Base-by-base conservation (phyloP, 2,113 vertebrate genomes). In the Hemicordylus capensis region DNA sequence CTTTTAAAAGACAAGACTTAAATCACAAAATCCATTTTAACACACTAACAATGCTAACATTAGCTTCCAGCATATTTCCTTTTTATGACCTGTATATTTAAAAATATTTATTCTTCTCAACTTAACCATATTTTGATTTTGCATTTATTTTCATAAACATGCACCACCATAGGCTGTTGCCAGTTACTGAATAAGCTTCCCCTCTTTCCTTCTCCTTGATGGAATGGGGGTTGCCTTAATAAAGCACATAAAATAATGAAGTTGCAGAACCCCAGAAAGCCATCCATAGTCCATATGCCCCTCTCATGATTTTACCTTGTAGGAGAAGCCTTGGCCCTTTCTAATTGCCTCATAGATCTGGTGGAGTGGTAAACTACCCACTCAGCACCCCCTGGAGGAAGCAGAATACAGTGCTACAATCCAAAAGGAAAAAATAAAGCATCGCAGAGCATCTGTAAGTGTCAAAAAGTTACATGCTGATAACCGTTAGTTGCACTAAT, bases 11-110 rank as follows among this genome's bases (percentile, higher is more conserved):
- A 75, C n/a, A 80, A n/a, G 42, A 64, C 76, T 51, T 94, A 88
- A 91, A 92, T 85, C 87, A 92, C 90, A 85, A 91, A 91, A 89
- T 90, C 86, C 64, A 88, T 93, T 92, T 46, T 89, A 90, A 61
- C 0, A 0, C 39, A 67, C 81, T 92, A 86, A 80, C 73, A 90
- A 76, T 78, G 70, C 73, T 85, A 69, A 58, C 19, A 87, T 70
- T 37, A 80, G 28, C 44, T 48, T 85, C 59, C 73, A 70, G 84
- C 69, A 24, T 85, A 78, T 58, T 87, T 91, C 51, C 66, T 46
- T 86, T 84, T 72, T 76, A 83, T 48, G 39, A 84, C 70, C 78
- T 75, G 9, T 77, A 26, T 7, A 44, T 84, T 88, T 83, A 83
- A 90, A 89, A 28, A 83, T 5, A 81, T 90, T 63, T n/a, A 61